Conservation (phyloP, 2,888 invertebrate genomes). For the Artemia sp. region DNA sequence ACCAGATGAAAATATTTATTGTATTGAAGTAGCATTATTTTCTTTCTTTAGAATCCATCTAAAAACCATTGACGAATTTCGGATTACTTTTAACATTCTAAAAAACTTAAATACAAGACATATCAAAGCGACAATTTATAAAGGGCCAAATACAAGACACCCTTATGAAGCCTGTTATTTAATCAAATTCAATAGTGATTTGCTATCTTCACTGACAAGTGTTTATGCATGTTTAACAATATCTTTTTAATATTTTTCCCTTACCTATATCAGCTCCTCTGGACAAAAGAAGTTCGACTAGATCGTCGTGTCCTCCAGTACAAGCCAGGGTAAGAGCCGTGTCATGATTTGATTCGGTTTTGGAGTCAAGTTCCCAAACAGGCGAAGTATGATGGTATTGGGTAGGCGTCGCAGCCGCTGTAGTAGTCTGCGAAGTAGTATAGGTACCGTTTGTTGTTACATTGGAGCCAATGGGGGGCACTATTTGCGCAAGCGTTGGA, state of each 20-base stretch:
- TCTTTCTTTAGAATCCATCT: too few species aligned
- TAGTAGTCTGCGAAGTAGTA: slow-evolving; percentile 26
- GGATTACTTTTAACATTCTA: too few species aligned
- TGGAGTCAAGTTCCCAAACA: slow-evolving; percentile 75
- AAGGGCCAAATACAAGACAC: too few species aligned
- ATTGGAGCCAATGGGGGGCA: slow-evolving; percentile 25
- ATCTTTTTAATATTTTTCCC: slow-evolving; percentile 17
- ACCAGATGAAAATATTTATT: too few species aligned
- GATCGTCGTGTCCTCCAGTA: slow-evolving; percentile 88
- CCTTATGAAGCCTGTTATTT: too few species aligned
- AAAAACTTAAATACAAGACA: too few species aligned
- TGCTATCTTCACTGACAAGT: too few species aligned
- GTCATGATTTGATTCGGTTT: slow-evolving; percentile 96
- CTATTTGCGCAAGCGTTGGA: slow-evolving; percentile 26
- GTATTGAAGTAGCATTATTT: too few species aligned
- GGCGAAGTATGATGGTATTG: slow-evolving; percentile 26
- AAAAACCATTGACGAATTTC: too few species aligned
- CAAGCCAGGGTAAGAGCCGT: slow-evolving; percentile 94
- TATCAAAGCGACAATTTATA: too few species aligned
- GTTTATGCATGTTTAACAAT: not conserved
- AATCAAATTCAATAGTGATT: too few species aligned
- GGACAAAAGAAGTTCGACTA: slow-evolving; percentile 74
- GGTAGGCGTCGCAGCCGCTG: slow-evolving; percentile 23
- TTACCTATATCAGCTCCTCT: slow-evolving; percentile 73
- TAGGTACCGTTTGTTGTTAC: slow-evolving; percentile 28